Percentiles rank a stretch among this genome's conserved stretches.
Conservation (phyloP, 1,140 invertebrate genomes). For the Apis cerana region DNA sequence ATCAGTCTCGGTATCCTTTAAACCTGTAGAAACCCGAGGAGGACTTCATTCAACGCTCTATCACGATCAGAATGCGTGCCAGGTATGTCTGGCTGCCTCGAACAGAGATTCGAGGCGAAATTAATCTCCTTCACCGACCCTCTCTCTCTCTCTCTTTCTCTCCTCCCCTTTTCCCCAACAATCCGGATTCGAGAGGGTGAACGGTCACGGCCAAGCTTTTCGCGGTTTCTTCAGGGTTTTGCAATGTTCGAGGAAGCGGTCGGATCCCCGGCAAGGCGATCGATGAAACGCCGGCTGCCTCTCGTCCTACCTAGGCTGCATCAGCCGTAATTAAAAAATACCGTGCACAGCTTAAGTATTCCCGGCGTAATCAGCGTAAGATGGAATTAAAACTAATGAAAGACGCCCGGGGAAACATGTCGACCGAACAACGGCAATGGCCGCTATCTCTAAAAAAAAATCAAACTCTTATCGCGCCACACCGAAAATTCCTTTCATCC, state of each 20-base stretch:
- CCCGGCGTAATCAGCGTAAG: conserved; percentile 70
- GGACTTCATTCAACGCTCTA: conserved; percentile 1
- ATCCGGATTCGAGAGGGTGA: too few relatives aligned
- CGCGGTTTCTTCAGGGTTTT: conserved; percentile 41
- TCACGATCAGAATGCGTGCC: conserved; percentile 13
- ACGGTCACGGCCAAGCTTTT: conserved; percentile 29
- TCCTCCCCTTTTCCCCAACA: background rate
- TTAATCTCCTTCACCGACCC: conserved; percentile 21
- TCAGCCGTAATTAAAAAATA: conserved; percentile 77
- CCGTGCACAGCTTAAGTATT: conserved; percentile 73
- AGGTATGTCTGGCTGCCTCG: conserved; percentile 23
- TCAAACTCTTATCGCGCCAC: background rate
- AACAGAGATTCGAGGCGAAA: conserved; percentile 27
- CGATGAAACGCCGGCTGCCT: conserved; percentile 33
- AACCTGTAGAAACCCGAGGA: background rate
- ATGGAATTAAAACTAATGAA: conserved; percentile 76
- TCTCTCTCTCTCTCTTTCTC: background rate
- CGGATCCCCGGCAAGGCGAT: background rate
- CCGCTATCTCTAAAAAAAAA: background rate
- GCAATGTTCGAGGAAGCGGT: conserved; percentile 32
- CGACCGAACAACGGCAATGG: conserved; percentile 6
- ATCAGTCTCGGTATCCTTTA: conserved; percentile 11
- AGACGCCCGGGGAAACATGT: conserved; percentile 60
- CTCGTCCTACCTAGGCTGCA: conserved; percentile 55
- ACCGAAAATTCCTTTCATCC: background rate